These are phyloP conservation scores for Maniola hyperantus DNA, from an alignment of 2,888 invertebrate genomes.

Conservation along the genomic window DNA sequence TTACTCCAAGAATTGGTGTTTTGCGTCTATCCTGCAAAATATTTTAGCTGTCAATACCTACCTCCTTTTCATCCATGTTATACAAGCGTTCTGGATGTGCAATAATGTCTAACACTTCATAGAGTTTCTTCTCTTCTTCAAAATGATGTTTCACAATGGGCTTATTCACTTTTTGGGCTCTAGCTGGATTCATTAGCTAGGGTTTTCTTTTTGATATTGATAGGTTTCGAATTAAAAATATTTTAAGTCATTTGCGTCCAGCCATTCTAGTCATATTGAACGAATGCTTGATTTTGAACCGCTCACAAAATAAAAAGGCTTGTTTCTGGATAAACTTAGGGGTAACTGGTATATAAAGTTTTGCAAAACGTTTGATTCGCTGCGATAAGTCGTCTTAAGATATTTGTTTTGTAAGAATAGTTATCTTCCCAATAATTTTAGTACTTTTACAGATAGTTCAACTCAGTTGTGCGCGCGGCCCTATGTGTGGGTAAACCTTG, in stretches of 20 bases:
- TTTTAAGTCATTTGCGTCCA: constrained; percentile 5
- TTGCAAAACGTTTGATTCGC: constrained; percentile 46
- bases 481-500: too few species aligned
- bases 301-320: not conserved
- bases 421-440: too few species aligned
- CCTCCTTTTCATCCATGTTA: constrained; percentile 29
- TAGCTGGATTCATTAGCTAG: constrained; percentile 12
- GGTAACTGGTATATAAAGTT: constrained; percentile 44
- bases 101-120: constrained; percentile 41
- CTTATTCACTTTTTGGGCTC: too few species aligned
- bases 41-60: too few species aligned
- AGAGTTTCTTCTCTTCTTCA: constrained; percentile 36
- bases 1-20: too few species aligned
- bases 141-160: too few species aligned
- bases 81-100: constrained; percentile 40
- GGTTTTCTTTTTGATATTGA: not conserved
- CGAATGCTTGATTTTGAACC: too few species aligned
- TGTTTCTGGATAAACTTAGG: constrained; percentile 42
- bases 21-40: too few species aligned
- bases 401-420: too few species aligned
- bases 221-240: not conserved
- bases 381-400: constrained; percentile 42
- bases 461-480: too few species aligned
- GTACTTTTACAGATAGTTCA: too few species aligned
- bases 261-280: not conserved